Base-by-base conservation (phyloP, 1,140 invertebrate genomes). In the Drosophila lacertosa region DNA sequence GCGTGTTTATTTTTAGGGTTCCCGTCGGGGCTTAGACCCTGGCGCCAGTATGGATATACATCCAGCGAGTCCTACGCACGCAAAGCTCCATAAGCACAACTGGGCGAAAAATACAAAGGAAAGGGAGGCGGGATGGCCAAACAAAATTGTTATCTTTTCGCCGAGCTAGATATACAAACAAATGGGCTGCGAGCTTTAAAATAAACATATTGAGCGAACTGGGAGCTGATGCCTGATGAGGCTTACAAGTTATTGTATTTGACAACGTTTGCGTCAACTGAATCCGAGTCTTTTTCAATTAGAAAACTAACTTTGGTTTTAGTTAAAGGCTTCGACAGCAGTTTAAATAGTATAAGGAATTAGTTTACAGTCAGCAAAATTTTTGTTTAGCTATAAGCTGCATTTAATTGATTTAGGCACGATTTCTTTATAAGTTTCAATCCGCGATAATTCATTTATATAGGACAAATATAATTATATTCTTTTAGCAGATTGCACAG, bases 1-100 rank as follows among this genome's bases (percentile, higher is more conserved):
- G 1, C 40, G 18, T 60, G 75, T 64, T 83, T 83, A 78, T 79
- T 83, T 84, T 74, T 83, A 78, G 70, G 62, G 65, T 72, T 64
- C 77, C 75, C 47, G 51, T 45, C 35, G 39, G 63, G 68, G 48
- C 44, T 70, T 60, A 51, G 53, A 51, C 20, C 45, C 47, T 79
- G 71, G 62, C 72, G 73, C 67, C 77, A 76, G 22, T n/a, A 37
- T 15, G n/a, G n/a, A n/a, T n/a, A n/a, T n/a, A n/a, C n/a, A 50
- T 44, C 60, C 57, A 51, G 29, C 50, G 45, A 45, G 57, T 48
- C 20, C 51, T 29, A 42, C 9, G 45, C 39, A 39, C 58, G 58
- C 55, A 69, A 39, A 66, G 6, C 6, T 18, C 6, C 20, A 11
- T 22, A 53, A 42, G 35, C 18, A 13, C 18, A 29, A 32, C 24